Evolutionary conservation across 2,888 invertebrate species (phyloP).

Genomic region (Branchipolynoe longqiensis): DNA sequence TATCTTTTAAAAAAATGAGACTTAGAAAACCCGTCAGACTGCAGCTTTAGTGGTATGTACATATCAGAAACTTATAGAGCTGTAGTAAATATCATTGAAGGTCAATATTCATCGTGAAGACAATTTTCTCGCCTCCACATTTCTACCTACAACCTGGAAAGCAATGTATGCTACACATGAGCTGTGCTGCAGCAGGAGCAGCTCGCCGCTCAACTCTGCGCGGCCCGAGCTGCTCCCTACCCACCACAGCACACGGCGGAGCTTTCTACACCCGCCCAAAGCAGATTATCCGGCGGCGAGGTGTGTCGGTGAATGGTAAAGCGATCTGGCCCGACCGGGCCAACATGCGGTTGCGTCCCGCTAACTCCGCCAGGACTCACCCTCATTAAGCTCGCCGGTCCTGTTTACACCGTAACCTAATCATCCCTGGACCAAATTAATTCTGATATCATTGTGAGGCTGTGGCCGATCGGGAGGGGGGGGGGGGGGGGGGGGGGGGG

Average conservation of each 20-base stretch:
- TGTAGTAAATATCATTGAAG: no score
- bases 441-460: slow-evolving; percentile 33
- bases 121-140: no score
- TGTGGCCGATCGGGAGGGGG: not conserved
- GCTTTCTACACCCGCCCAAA: slow-evolving; percentile 9
- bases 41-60: no score
- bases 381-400: slow-evolving; percentile 9
- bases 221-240: not conserved
- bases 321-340: slow-evolving; percentile 12
- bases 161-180: no score
- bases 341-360: not conserved
- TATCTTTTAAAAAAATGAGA: no score
- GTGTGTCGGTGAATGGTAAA: slow-evolving; percentile 16
- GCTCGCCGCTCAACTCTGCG: no score
- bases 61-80: no score
- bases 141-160: no score
- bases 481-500: slow-evolving; percentile 1
- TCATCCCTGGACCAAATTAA: slow-evolving; percentile 25
- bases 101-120: no score
- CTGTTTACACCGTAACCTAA: slow-evolving; percentile 46
- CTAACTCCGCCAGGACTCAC: slow-evolving; percentile 7
- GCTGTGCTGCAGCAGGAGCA: no score
- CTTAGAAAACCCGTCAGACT: no score
- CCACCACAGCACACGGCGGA: slow-evolving; percentile 7
- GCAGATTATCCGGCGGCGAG: slow-evolving; percentile 4